Conservation (phyloP, 2,113 vertebrate species). For the Larimichthys polyactis region DNA sequence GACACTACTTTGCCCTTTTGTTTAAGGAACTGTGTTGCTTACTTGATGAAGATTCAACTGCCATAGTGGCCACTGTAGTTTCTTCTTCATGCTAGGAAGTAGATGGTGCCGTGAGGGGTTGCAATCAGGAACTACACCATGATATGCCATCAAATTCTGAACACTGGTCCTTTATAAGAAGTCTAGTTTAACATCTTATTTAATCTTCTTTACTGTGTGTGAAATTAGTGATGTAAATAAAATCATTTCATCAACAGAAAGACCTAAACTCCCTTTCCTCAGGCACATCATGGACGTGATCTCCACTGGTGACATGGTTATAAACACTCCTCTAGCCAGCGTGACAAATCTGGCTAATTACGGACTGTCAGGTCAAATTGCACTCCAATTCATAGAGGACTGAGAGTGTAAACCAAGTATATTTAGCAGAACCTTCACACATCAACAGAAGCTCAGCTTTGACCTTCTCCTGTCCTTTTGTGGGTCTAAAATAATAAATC, state of each 20-base stretch:
- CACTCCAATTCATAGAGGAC: slow-evolving; percentile 18
- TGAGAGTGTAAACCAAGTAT: not conserved
- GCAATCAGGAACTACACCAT: too few relatives aligned
- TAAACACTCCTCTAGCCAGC: slow-evolving; percentile 12
- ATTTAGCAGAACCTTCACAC: not conserved
- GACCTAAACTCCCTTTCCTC: not conserved
- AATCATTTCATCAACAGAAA: slow-evolving; percentile 9
- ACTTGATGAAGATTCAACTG: too few relatives aligned
- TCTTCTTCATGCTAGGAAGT: too few relatives aligned
- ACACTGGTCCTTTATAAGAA: too few relatives aligned
- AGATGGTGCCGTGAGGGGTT: too few relatives aligned
- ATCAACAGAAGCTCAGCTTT: not conserved
- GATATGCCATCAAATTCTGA: too few relatives aligned
- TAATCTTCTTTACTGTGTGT: not conserved
- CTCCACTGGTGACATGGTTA: slow-evolving; percentile 26
- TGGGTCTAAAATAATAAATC: not conserved
- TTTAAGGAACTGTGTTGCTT: too few relatives aligned
- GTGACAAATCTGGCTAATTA: slow-evolving; percentile 52
- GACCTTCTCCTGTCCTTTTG: slow-evolving; percentile 26
- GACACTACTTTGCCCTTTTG: too few relatives aligned
- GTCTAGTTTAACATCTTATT: not conserved
- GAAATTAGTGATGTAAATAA: not conserved
- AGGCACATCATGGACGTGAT: not conserved
- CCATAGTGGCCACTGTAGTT: too few relatives aligned
- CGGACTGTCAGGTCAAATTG: slow-evolving; percentile 46